These are phyloP conservation scores for Sebastolobus altivelis DNA, from an alignment of 2,797 vertebrate genomes.

Conservation along the genomic window DNA sequence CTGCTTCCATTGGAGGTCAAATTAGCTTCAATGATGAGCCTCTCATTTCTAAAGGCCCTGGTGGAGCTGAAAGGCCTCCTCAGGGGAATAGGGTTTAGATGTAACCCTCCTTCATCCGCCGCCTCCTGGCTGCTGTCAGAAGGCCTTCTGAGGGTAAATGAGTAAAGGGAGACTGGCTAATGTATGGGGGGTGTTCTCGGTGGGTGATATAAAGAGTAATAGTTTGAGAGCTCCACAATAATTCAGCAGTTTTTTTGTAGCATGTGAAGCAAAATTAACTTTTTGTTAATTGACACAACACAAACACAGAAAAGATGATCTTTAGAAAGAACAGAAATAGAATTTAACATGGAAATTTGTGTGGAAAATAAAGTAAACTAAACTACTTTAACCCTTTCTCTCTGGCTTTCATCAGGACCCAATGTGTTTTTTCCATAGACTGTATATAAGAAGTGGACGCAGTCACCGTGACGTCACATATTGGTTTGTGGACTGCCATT, in stretches of 20 bases:
- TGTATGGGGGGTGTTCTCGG: background rate
- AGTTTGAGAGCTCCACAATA: slow-evolving; percentile 8
- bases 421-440: background rate
- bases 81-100: slow-evolving; percentile 50
- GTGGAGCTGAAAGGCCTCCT: slow-evolving; percentile 54
- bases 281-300: background rate
- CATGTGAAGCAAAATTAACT: background rate
- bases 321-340: background rate
- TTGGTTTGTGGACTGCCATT: too few species aligned
- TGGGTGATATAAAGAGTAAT: background rate
- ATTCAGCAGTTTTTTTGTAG: background rate
- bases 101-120: slow-evolving; percentile 44
- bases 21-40: slow-evolving; percentile 77
- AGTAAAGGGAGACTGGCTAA: slow-evolving; percentile 3
- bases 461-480: too few species aligned
- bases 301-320: background rate
- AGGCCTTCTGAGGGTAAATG: slow-evolving; percentile 26
- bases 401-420: background rate
- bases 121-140: slow-evolving; percentile 28
- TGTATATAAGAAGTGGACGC: too few species aligned
- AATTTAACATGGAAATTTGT: background rate
- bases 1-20: slow-evolving; percentile 62
- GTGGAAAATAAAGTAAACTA: background rate
- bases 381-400: background rate
- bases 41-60: slow-evolving; percentile 56